These are phyloP conservation scores for Orthosia gracilis DNA, from an alignment of 2,888 invertebrate species.

Conservation along the genomic window DNA sequence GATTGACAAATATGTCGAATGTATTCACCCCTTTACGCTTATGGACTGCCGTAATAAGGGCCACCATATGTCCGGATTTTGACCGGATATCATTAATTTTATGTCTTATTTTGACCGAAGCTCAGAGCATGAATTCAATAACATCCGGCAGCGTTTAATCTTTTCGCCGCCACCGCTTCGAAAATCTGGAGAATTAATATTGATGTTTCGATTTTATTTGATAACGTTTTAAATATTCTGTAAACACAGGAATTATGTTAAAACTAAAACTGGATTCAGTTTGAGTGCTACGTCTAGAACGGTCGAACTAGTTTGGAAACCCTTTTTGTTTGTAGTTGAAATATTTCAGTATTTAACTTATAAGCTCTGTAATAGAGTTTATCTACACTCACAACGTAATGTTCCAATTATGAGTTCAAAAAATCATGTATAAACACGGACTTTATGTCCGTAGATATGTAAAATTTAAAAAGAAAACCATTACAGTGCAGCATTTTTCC, in stretches of 20 bases:
- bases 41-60: not conserved
- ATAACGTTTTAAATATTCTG: conserved; percentile 9
- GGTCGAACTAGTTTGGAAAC: conserved; percentile 11
- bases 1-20: conserved; percentile 29
- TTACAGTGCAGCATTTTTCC: no score
- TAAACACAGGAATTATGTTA: conserved; percentile 1
- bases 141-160: conserved; percentile 39
- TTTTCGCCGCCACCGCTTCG: not conserved
- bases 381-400: no score
- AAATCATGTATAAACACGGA: no score
- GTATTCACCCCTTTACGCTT: conserved; percentile 29
- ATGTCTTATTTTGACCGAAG: conserved; percentile 28
- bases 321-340: conserved; percentile 18
- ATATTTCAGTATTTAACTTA: conserved; percentile 31
- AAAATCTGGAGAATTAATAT: not conserved
- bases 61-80: conserved; percentile 17
- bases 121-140: conserved; percentile 36
- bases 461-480: no score
- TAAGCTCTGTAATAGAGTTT: conserved; percentile 10
- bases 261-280: conserved; percentile 9
- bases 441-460: no score
- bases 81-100: conserved; percentile 41
- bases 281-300: not conserved
- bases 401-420: no score
- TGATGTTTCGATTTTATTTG: conserved; percentile 22